Conservation (phyloP, 2,888 invertebrate species). For the Tromatobia lineatoria region DNA sequence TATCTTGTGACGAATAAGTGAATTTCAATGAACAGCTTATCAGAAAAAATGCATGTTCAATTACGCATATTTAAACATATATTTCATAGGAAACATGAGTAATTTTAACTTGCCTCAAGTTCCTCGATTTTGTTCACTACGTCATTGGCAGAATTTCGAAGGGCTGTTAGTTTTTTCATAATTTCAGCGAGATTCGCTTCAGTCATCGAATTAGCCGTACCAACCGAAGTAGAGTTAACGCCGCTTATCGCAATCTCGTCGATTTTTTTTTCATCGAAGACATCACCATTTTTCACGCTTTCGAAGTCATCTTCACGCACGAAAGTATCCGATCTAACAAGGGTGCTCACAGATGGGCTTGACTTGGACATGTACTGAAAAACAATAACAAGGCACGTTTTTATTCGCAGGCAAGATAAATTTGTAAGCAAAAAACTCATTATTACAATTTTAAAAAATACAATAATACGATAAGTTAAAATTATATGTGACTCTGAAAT, state of each 20-base stretch:
- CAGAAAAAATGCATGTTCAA: neutral
- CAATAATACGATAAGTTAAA: too few relatives aligned
- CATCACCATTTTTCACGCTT: slow-evolving; percentile 21
- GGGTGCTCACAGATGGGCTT: slow-evolving; percentile 32
- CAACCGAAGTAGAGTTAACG: too few relatives aligned
- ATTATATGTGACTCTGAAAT: neutral
- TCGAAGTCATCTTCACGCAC: slow-evolving; percentile 49
- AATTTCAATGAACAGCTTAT: neutral
- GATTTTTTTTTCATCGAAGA: slow-evolving; percentile 13
- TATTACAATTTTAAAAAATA: too few relatives aligned
- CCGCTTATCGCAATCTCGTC: slow-evolving; percentile 28
- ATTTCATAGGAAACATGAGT: neutral
- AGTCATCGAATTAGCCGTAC: neutral
- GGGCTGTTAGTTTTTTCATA: slow-evolving; percentile 49
- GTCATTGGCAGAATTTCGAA: slow-evolving; percentile 57
- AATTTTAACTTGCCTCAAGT: slow-evolving; percentile 44
- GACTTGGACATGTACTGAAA: slow-evolving; percentile 37
- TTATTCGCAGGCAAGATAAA: neutral
- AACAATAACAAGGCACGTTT: neutral
- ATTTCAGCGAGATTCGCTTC: slow-evolving; percentile 35
- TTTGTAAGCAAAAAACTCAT: neutral
- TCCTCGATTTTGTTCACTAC: slow-evolving; percentile 65
- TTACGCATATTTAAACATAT: neutral
- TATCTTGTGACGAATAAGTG: too few relatives aligned
- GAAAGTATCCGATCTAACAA: slow-evolving; percentile 70